A percentile compares a stretch with the other conserved stretches of the same genome.
Conservation (phyloP, 2,888 invertebrate genomes). For the Dichetophora obliterata region DNA sequence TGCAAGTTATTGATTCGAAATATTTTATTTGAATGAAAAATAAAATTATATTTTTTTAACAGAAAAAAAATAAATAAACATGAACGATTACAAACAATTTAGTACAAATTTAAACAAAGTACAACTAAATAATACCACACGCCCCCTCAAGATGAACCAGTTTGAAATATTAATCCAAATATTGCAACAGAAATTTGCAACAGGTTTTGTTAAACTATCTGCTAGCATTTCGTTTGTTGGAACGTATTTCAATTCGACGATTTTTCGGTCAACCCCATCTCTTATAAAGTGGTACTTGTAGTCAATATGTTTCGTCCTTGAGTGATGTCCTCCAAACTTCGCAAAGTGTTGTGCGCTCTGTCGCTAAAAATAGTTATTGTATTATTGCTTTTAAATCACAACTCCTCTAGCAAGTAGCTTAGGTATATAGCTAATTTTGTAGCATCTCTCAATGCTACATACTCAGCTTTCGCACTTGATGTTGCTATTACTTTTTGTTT, state of each 20-base stretch:
- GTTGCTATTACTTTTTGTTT: constrained; percentile 42
- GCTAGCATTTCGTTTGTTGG: constrained; percentile 28
- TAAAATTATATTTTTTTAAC: too few relatives aligned
- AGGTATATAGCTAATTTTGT: constrained; percentile 40
- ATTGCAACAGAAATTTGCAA: background rate
- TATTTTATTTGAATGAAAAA: too few relatives aligned
- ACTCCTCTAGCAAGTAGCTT: constrained; percentile 29
- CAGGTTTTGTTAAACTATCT: background rate
- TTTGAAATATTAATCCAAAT: background rate
- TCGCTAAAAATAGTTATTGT: background rate
- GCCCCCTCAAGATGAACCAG: background rate
- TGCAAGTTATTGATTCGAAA: too few relatives aligned
- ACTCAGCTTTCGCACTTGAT: constrained; percentile 45
- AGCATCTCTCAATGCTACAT: constrained; percentile 37
- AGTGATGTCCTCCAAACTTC: background rate
- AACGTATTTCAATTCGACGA: constrained; percentile 30
- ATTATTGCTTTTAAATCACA: background rate
- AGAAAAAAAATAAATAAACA: too few relatives aligned
- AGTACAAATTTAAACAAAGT: too few relatives aligned
- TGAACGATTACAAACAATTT: too few relatives aligned
- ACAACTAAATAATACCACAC: background rate
- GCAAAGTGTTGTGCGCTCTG: constrained; percentile 12
- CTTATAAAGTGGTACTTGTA: constrained; percentile 25
- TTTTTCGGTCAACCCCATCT: constrained; percentile 24
- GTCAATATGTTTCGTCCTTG: constrained; percentile 25